Evolutionary conservation across 2,888 invertebrate genomes (phyloP), one percentile per base, ranked within the genome.

Genomic region (Folsomia manolachei): DNA sequence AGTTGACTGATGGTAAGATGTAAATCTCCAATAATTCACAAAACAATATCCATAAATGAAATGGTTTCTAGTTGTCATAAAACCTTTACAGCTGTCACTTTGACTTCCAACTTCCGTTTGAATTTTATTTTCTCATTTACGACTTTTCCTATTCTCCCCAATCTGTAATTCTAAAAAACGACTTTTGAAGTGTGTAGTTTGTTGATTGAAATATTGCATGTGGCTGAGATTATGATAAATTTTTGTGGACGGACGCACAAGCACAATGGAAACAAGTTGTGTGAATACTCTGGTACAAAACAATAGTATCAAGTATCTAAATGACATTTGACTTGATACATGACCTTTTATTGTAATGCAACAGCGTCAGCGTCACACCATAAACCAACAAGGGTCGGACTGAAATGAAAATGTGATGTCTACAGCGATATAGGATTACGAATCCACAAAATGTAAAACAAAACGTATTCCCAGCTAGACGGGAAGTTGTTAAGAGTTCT

Each of bases 101-200:
- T n/a, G n/a, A n/a, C n/a, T n/a, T n/a, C n/a, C n/a, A 64, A 70
- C 70, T 70, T 73, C 68, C 70, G 73, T 70, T 64, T 65, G 63
- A 73, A 73, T 70, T 73, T 73, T 73, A 73, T 73, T 67, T 70
- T 62, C 60, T 62, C 67, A 73, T 73, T 73, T 73, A 73, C 73
- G 73, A 73, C 66, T 61, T 63, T n/a, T 63, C 60, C 27, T 52
- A 23, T 63, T 52, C 62, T 52, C 39, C 51, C 51, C 26, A 21
- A 27, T 25, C 2, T 53, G 51, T 23, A 23, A n/a, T 63, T 39
- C 11, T 19, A 18, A 24, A 39, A 62, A 62, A 62, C 24, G 62
- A 25, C 7, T 62, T 62, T 62, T 39, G 19, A 62, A 63, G 27
- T 26, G 19, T 7, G 4, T 21, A 62, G 19, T 1, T 27, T 63